phyloP scores from a whole-genome alignment of 1,140 invertebrate genomes.

The Dendrolimus punctatus region DNA sequence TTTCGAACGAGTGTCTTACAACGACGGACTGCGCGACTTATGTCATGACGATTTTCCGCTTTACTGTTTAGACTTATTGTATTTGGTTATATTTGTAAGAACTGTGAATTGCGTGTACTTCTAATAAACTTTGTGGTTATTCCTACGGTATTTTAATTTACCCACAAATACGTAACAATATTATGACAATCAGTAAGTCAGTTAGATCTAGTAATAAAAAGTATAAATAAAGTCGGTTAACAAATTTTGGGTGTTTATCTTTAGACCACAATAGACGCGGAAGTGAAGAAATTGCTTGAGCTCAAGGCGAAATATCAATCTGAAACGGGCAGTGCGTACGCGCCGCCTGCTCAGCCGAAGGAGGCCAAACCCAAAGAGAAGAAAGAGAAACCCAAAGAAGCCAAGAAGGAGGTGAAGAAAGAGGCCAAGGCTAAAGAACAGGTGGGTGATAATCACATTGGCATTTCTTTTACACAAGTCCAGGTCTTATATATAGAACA shows the following conservation, averaged over 20 bases:
- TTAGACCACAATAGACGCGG: constrained; percentile 76
- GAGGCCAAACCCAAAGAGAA: constrained; percentile 52
- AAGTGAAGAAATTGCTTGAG: constrained; percentile 81
- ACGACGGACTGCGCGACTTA: too few relatives aligned
- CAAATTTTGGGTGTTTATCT: background rate
- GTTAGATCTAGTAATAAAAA: too few relatives aligned
- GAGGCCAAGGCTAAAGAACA: constrained; percentile 48
- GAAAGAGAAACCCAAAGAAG: constrained; percentile 37
- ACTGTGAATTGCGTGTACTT: too few relatives aligned
- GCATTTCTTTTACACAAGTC: too few relatives aligned
- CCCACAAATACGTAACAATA: background rate
- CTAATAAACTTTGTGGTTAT: too few relatives aligned
- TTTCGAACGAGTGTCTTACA: too few relatives aligned
- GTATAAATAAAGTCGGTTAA: too few relatives aligned
- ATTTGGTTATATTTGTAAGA: too few relatives aligned
- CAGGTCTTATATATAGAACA: too few relatives aligned
- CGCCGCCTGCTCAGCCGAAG: constrained; percentile 49
- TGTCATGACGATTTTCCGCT: too few relatives aligned
- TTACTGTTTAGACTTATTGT: too few relatives aligned
- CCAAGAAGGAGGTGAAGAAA: constrained; percentile 32
- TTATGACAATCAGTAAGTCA: background rate
- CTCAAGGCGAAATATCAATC: constrained; percentile 88
- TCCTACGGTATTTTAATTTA: too few relatives aligned
- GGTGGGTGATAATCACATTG: constrained; percentile 11
- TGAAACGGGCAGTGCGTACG: constrained; percentile 79